Evolutionary conservation across 2,797 vertebrate species (phyloP), one percentile per base, ranked within the genome.

Genomic region (Nannoperca obscura): DNA sequence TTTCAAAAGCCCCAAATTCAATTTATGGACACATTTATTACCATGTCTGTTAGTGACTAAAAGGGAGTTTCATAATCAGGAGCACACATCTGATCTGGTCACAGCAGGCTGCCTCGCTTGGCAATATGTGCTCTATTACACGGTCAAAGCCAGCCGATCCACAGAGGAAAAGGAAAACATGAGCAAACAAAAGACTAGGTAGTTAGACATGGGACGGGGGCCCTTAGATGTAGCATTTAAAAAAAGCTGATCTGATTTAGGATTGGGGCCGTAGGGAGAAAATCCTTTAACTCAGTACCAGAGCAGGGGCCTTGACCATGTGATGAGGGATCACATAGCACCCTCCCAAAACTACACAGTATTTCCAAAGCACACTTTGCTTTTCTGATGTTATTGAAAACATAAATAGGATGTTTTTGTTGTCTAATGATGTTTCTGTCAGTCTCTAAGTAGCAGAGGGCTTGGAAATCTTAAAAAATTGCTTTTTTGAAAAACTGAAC

Each of bases 21-120:
- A 98, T 99, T 99, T 98, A 97, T 97, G 96, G 97, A 97, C 96
- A 97, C 97, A 97, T 97, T 97, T 98, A 98, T 98, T 97, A 96
- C 96, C 96, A 95, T 96, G 97, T 97, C 97, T 97, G 97, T 98
- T 96, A 96, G 96, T 96, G 97, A 97, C 96, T 97, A 93, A 96
- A 97, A 96, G 95, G 88, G 90, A 93, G 92, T 93, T 93, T 96
- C 97, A 96, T 97, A 98, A 98, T 98, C 96, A 96, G 96, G 95
- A 97, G 96, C 96, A 96, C 96, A 96, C 96, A 97, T 96, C 92
- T 94, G 94, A 95, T 94, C 93, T 93, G 91, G 92, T 93, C 94
- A 91, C 94, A 95, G 93, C 89, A 87, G 90, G 91, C 90, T 63
- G 88, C 87, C 87, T 83, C 74, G 84, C 90, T 91, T 91, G 89